Evolutionary conservation across 1,140 invertebrate species (phyloP), one percentile per base, ranked within the genome.

Genomic region (Micrasema longulum): DNA sequence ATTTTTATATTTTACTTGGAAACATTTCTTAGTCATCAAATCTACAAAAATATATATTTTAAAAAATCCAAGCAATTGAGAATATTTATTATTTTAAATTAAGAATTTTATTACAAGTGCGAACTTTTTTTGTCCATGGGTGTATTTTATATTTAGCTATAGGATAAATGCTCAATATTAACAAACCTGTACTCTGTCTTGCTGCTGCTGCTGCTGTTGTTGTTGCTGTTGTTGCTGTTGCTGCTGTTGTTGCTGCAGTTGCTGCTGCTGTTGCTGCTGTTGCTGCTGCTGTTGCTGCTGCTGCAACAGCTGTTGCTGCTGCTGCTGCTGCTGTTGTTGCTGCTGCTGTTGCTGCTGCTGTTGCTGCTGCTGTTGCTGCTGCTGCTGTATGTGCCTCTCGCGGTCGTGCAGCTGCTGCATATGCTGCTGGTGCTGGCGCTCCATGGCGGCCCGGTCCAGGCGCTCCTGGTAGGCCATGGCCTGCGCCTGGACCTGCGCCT

Each of bases 251-350:
- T 81, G 79, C 23, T 81, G 80, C 16, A 84, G 82, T 71, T 75
- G 12, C 70, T 38, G 77, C 75, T 83, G 81, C 72, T 76, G 11
- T 68, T 18, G 77, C 77, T 12, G 77, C 77, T 77, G 76, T 10
- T 77, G 75, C 4, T 67, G 68, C 4, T 67, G 64, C 10, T 76
- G 74, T 4, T 75, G 75, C 20, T 81, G 81, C 10, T 82, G 80
- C 22, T 81, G 80, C 18, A 84, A 82, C 68, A 79, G 77, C n/a
- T 74, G 79, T 4, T 83, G 73, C 36, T 82, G 80, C 41, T 85
- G 84, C 78, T 83, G 76, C 50, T 74, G 73, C 16, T 74, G 73
- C 6, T 74, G 73, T 16, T 79, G 3, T 83, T 72, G 36, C 82
- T 80, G 38, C 22, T 79, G 73, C 18, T 75, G 69, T 36, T 70